A percentile compares a stretch with the other conserved stretches of the same genome.
phyloP scores from a whole-genome alignment of 2,888 invertebrate genomes.

The Xanthorhoe spadicearia region DNA sequence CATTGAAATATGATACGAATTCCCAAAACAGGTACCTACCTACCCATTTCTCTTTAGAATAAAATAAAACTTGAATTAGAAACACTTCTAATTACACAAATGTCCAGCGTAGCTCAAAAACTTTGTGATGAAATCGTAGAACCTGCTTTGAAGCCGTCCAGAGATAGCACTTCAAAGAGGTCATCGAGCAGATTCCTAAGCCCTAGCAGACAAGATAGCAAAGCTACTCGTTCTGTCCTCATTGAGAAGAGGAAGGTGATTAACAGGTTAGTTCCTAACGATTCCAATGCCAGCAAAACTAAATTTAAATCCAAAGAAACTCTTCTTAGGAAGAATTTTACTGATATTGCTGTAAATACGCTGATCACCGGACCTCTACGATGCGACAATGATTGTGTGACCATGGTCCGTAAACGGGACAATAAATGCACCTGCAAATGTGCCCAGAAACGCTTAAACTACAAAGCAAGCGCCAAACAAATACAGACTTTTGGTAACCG shows the following conservation, averaged over 20 bases:
- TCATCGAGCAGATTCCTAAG: constrained; percentile 19
- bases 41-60: background rate
- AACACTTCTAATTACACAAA: constrained; percentile 37
- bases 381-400: constrained; percentile 61
- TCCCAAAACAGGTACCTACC: constrained; percentile 11
- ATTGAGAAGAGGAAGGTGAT: constrained; percentile 56
- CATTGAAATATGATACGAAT: constrained; percentile 25
- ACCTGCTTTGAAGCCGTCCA: constrained; percentile 48
- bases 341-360: constrained; percentile 60
- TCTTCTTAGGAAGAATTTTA: constrained; percentile 48
- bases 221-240: constrained; percentile 47
- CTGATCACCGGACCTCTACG: constrained; percentile 54
- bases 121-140: constrained; percentile 66
- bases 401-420: constrained; percentile 57
- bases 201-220: constrained; percentile 40
- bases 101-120: constrained; percentile 64
- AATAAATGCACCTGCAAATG: constrained; percentile 52
- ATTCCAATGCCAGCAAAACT: constrained; percentile 40
- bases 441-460: constrained; percentile 36
- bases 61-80: no score
- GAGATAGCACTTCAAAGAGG: constrained; percentile 30
- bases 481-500: constrained; percentile 52
- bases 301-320: constrained; percentile 53
- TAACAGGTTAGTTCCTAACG: constrained; percentile 49
- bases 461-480: constrained; percentile 48